A percentile compares a stretch with the other conserved stretches of the same genome.
These are phyloP conservation scores for Alosa alosa DNA, from an alignment of 2,113 vertebrate genomes.

Conservation along the genomic window DNA sequence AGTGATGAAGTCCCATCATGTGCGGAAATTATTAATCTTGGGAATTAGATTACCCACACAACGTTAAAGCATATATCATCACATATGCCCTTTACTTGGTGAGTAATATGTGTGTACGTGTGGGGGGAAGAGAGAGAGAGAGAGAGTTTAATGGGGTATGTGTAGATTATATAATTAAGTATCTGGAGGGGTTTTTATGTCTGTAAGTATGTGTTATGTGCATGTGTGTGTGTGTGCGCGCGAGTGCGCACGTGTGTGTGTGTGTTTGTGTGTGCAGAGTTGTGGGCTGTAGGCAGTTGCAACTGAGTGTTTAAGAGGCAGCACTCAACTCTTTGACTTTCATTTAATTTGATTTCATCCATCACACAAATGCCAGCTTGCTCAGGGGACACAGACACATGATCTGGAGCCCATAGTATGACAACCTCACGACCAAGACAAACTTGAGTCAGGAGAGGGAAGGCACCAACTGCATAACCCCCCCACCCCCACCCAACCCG, in stretches of 20 bases:
- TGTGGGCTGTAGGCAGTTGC: background rate
- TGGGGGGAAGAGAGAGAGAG: slow-evolving; percentile 26
- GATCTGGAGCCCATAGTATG: background rate
- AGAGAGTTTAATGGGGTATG: slow-evolving; percentile 27
- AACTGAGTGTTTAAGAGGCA: background rate
- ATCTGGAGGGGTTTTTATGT: background rate
- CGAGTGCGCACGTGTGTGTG: background rate
- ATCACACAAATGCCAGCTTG: background rate
- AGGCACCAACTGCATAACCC: background rate
- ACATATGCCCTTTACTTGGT: slow-evolving; percentile 21
- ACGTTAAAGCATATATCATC: slow-evolving; percentile 23
- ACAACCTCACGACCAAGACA: background rate
- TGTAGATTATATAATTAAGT: background rate
- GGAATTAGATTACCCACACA: slow-evolving; percentile 36
- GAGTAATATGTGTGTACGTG: slow-evolving; percentile 13
- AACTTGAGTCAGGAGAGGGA: background rate
- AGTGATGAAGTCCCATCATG: slow-evolving; percentile 33
- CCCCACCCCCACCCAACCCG: background rate
- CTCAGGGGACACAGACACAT: background rate
- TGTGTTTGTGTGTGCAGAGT: background rate
- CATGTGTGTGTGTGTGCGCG: background rate
- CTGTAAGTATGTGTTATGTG: background rate
- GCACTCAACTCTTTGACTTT: background rate
- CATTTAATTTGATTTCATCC: background rate
- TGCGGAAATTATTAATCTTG: slow-evolving; percentile 17